Evolutionary conservation across 2,888 invertebrate genomes (phyloP).

Genomic region (Lasioglossum morio): DNA sequence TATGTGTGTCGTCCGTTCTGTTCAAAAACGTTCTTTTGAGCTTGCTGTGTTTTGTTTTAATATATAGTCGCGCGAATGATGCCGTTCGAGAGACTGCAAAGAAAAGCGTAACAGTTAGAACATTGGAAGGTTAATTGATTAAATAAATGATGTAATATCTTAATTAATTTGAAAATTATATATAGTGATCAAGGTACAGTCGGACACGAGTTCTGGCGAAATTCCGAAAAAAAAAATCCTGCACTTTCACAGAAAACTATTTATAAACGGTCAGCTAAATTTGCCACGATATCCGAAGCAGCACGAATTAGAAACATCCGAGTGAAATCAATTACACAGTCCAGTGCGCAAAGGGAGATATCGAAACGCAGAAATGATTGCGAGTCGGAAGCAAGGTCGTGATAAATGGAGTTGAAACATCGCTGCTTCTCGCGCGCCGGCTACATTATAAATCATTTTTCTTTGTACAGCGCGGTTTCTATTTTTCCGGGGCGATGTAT

Average conservation of each 20-base stretch:
- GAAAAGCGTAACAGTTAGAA: background rate
- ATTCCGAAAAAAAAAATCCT: background rate
- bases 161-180: background rate
- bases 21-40: background rate
- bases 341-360: slow-evolving; percentile 3
- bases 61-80: too few species aligned
- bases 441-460: slow-evolving; percentile 6
- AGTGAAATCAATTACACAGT: slow-evolving; percentile 14
- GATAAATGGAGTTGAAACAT: slow-evolving; percentile 9
- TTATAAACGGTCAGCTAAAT: slow-evolving; percentile 1
- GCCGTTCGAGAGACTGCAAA: background rate
- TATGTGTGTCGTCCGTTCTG: background rate
- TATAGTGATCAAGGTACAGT: background rate
- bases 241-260: background rate
- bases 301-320: background rate
- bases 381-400: slow-evolving; percentile 2
- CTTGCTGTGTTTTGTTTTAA: background rate
- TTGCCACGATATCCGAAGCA: background rate
- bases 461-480: background rate
- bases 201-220: background rate
- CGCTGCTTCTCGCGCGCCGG: background rate
- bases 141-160: background rate
- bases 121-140: background rate
- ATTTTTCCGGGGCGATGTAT: background rate
- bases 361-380: background rate